Conservation (phyloP, 2,888 invertebrate genomes). For the Melinaea menophilus region DNA sequence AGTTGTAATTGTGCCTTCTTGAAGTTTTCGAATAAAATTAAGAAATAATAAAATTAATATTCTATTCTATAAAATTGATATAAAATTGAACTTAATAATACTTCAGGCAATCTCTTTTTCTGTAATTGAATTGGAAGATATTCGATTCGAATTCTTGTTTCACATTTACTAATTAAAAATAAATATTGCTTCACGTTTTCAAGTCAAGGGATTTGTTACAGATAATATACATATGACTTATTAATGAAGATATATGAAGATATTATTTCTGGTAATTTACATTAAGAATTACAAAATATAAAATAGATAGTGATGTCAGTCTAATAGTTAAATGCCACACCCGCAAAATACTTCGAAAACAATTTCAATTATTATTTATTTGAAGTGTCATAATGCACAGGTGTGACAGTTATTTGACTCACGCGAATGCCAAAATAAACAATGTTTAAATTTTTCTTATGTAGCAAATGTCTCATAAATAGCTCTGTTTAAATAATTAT, state of each 20-base stretch:
- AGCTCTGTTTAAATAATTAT: conserved; percentile 31
- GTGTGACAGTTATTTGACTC: conserved; percentile 44
- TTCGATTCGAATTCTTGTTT: neutral
- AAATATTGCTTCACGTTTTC: neutral
- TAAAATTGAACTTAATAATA: neutral
- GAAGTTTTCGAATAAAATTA: neutral
- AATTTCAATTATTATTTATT: conserved; percentile 30
- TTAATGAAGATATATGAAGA: too few relatives aligned
- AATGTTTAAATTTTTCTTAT: conserved; percentile 38
- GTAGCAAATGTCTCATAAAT: conserved; percentile 20
- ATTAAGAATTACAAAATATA: too few relatives aligned
- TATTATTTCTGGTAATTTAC: too few relatives aligned
- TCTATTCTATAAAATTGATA: neutral
- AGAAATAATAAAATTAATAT: neutral
- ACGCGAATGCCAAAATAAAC: conserved; percentile 41
- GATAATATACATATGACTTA: too few relatives aligned
- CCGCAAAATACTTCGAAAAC: conserved; percentile 13
- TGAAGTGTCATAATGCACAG: conserved; percentile 40
- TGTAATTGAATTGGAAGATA: neutral
- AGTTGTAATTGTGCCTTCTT: neutral
- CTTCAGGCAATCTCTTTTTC: neutral
- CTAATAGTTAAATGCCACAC: conserved; percentile 8
- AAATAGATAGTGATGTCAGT: neutral
- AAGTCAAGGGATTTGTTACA: too few relatives aligned
- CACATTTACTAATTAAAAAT: neutral